Percentiles rank a stretch among this genome's conserved stretches.
Evolutionary conservation across 2,888 invertebrate species (phyloP).

Genomic region (Leucoptera coffeella): DNA sequence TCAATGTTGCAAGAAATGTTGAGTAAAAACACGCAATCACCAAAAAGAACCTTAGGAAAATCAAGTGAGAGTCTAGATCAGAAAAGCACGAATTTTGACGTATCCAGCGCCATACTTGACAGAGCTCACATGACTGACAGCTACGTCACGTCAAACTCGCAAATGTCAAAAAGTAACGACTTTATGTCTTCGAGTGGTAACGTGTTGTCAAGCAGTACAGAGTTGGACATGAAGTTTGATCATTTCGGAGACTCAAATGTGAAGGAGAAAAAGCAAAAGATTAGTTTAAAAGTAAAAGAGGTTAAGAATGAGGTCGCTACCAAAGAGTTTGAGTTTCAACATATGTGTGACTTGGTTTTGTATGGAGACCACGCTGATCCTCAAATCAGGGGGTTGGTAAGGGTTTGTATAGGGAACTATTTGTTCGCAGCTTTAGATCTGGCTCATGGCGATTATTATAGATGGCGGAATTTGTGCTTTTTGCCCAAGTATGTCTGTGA

Average conservation of each 20-base stretch:
- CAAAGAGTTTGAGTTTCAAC: constrained; percentile 43
- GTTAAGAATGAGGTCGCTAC: constrained; percentile 6
- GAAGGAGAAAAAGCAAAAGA: constrained; percentile 8
- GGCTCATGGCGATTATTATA: constrained; percentile 47
- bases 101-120: constrained; percentile 30
- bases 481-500: constrained; percentile 28
- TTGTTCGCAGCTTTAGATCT: constrained; percentile 54
- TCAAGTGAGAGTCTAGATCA: constrained; percentile 27
- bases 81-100: constrained; percentile 30
- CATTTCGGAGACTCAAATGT: constrained; percentile 51
- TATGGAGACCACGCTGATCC: constrained; percentile 73
- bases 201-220: constrained; percentile 27
- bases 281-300: constrained; percentile 6
- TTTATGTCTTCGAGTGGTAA: constrained; percentile 40
- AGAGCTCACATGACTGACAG: constrained; percentile 37
- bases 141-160: constrained; percentile 36
- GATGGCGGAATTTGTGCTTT: constrained; percentile 32
- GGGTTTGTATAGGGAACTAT: constrained; percentile 62
- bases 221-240: constrained; percentile 58
- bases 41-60: constrained; percentile 20
- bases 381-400: constrained; percentile 69
- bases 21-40: constrained; percentile 20
- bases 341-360: constrained; percentile 60
- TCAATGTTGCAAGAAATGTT: constrained; percentile 35
- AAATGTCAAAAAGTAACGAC: constrained; percentile 37